Conservation (phyloP, 2,888 invertebrate genomes). For the Morpho deidamia region DNA sequence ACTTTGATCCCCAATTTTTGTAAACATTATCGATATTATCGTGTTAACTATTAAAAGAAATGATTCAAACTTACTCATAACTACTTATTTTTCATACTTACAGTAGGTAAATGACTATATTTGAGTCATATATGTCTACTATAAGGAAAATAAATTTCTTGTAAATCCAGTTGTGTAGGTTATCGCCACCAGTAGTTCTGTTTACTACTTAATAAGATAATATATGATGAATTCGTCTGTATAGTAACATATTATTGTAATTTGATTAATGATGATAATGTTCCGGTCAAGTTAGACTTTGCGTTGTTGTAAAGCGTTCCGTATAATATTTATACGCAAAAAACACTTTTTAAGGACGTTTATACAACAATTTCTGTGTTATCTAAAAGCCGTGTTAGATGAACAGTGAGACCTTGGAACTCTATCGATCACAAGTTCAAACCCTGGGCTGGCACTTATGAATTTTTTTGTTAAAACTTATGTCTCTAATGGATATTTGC, state of each 20-base stretch:
- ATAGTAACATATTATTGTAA: not conserved
- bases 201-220: slow-evolving; percentile 4
- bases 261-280: not conserved
- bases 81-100: too few species aligned
- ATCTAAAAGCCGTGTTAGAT: too few species aligned
- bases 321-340: not conserved
- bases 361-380: too few species aligned
- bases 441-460: too few species aligned
- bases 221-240: not conserved
- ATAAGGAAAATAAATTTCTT: slow-evolving; percentile 2
- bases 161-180: not conserved
- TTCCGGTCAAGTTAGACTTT: not conserved
- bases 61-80: too few species aligned
- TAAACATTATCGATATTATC: too few species aligned
- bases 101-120: not conserved
- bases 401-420: too few species aligned
- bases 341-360: not conserved
- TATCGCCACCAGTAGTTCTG: slow-evolving; percentile 1
- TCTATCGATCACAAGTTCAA: too few species aligned
- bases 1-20: too few species aligned
- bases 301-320: not conserved
- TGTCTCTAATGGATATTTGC: too few species aligned
- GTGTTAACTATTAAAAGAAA: too few species aligned
- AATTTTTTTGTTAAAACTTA: too few species aligned
- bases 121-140: not conserved